Base-by-base conservation (phyloP, 1,140 invertebrate species). In the Drosophila asahinai region DNA sequence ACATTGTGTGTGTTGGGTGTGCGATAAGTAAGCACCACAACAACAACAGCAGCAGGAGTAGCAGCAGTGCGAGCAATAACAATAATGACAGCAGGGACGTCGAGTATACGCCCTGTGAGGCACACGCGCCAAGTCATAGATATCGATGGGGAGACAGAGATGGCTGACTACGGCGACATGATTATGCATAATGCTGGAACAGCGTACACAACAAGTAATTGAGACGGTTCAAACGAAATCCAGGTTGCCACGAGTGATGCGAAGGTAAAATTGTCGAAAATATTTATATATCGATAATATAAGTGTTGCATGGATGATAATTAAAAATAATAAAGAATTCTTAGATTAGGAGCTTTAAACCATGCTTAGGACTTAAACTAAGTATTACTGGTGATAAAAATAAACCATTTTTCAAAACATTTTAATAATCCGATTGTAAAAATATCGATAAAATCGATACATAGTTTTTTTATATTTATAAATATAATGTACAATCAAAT, bases 11-110 rank as follows among this genome's bases (percentile, higher is more conserved):
- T 47, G 63, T 38, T 55, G 58, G 68, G 49, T 80, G 63, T 57
- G 36, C 60, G 80, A 86, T 86, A 80, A 82, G 83, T 81, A 82
- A 86, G 57, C 64, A 64, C 52, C 78, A 75, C 77, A 71, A 64
- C 68, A 81, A 61, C 33, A 55, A 9, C 33, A 64, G 14, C 30
- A 19, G 6, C 17, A 54, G 22, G 61, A 72, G 65, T 61, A 77
- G 19, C 45, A 43, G 59, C 80, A 77, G 58, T 58, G 68, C 83
- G 65, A 67, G 65, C 62, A 81, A 89, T 87, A 89, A 83, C 77
- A 83, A 78, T 89, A 87, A 75, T 63, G 72, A 65, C 80, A 68
- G 72, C 64, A 51, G 63, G 65, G 62, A 30, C 38, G 47, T 48
- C 75, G 65, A 80, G 72, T 63, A 83, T 80, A 73, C 47, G 67